Percentiles rank a stretch among this genome's conserved stretches.
Conservation (phyloP, 2,888 invertebrate genomes). For the Lacanobia wlatinum region DNA sequence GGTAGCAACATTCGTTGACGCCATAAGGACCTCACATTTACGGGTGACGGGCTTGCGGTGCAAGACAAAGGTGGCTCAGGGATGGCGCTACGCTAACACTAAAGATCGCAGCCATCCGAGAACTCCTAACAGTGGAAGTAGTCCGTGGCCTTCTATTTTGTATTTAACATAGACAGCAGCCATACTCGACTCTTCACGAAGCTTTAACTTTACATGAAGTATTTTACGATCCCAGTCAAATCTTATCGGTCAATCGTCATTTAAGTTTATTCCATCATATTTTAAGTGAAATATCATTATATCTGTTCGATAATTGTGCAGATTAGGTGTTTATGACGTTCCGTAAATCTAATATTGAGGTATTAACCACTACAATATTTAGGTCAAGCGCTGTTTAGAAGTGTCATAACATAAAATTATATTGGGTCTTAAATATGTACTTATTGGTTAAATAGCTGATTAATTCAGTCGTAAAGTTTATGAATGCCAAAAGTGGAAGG, state of each 20-base stretch:
- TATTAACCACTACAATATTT: constrained; percentile 50
- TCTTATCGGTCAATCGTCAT: constrained; percentile 34
- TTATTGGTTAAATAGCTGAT: constrained; percentile 54
- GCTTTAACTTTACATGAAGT: constrained; percentile 6
- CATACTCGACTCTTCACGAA: constrained; percentile 13
- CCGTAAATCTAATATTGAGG: constrained; percentile 51
- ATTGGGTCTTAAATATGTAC: constrained; percentile 56
- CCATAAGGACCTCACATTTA: too few relatives aligned
- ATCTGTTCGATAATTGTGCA: constrained; percentile 52
- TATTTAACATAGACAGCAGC: too few relatives aligned
- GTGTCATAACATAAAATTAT: constrained; percentile 60
- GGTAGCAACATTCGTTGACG: too few relatives aligned
- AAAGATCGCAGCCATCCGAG: too few relatives aligned
- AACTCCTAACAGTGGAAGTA: too few relatives aligned
- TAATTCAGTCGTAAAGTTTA: constrained; percentile 48
- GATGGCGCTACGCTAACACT: too few relatives aligned
- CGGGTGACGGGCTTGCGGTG: too few relatives aligned
- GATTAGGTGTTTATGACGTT: constrained; percentile 59
- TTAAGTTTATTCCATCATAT: constrained; percentile 49
- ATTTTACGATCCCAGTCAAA: constrained; percentile 17
- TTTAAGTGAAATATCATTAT: constrained; percentile 54
- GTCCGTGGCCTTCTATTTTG: too few relatives aligned
- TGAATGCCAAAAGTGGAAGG: constrained; percentile 47
- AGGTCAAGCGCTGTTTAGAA: constrained; percentile 57
- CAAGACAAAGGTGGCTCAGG: too few relatives aligned